Evolutionary conservation across 2,113 vertebrate species (phyloP).

Genomic region (Pedetes capensis): DNA sequence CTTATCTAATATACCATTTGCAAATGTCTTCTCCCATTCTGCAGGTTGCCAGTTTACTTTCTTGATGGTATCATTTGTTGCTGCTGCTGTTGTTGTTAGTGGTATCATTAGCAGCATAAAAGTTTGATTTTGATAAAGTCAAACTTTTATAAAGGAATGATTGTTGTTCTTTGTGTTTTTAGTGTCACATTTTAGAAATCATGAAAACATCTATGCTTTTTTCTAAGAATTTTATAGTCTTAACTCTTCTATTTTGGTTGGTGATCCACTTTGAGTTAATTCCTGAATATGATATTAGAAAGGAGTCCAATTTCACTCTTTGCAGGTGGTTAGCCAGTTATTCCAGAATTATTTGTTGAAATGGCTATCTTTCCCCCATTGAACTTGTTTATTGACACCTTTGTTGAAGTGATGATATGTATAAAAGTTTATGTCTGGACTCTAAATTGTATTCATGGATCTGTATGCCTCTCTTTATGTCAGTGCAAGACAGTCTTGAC

Average conservation of each 20-base stretch:
- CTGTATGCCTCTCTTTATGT: background rate
- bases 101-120: background rate
- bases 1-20: background rate
- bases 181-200: background rate
- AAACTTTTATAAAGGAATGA: background rate
- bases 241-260: background rate
- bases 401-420: background rate
- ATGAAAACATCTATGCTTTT: background rate
- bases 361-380: background rate
- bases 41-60: background rate
- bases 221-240: background rate
- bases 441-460: background rate
- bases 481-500: background rate
- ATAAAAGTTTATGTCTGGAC: background rate
- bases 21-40: background rate
- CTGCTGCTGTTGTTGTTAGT: too few relatives aligned
- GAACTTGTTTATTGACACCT: background rate
- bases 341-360: background rate
- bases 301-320: background rate
- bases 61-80: background rate
- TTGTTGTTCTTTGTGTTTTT: background rate
- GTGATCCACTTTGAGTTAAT: background rate
- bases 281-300: background rate
- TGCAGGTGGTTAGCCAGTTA: background rate
- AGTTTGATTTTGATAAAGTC: background rate